Evolutionary conservation across 2,888 invertebrate genomes (phyloP), one percentile per base, ranked within the genome.

Genomic region (Cantharis rustica): DNA sequence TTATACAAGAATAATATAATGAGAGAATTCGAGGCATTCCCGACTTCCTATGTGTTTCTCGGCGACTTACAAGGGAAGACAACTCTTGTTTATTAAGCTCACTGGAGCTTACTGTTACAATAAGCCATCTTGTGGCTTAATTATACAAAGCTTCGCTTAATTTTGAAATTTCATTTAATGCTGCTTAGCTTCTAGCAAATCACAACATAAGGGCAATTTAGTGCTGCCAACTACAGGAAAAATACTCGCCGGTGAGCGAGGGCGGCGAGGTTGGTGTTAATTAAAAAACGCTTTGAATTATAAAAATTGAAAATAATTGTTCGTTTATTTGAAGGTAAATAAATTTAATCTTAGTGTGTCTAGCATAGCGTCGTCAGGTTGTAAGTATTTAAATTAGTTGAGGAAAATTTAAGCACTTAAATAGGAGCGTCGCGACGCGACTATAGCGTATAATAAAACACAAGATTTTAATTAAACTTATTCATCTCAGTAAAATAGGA

Each of bases 381-480:
- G 64, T 66, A 66, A 73, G 71, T 72, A 73, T 74, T 77, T 77
- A 77, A 77, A 77, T 77, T 77, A 77, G 77, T 77, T 75, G 66
- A 70, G 69, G 77, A 75, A 75, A 77, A 77, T 77, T 77, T 77
- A 77, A 77, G 72, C 68, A 69, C 75, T 77, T 75, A 75, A 77
- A 75, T 75, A 77, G 76, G 73, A 73, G 73, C 72, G 74, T 75
- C 75, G 73, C 61, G 75, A 69, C 75, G 76, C 73, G 74, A 76
- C 78, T 75, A 72, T 73, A 74, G 80, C 80, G 81, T 84, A 86
- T 85, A 87, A 87, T 88, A 88, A 88, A 88, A 87, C 86, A 87
- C 86, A 86, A 86, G 86, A 86, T 86, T 88, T 88, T 88, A 88
- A 88, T 88, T 88, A 88, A 88, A 88, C 87, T 88, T 88, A 88